Percentiles rank a stretch among this genome's conserved stretches.
Evolutionary conservation across 2,797 vertebrate genomes (phyloP).

Genomic region (Agapornis canus): DNA sequence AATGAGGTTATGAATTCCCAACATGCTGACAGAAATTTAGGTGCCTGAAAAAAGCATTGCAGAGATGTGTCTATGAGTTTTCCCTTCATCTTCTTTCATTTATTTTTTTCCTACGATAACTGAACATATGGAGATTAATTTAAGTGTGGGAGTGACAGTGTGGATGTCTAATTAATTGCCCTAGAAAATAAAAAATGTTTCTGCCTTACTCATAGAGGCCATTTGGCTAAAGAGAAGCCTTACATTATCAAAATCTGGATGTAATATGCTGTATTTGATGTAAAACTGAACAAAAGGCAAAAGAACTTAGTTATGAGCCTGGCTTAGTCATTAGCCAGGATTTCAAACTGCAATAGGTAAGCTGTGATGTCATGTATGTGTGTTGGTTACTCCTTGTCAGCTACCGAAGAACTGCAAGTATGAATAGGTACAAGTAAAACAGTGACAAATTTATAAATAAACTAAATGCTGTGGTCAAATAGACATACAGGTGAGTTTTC

Average conservation of each 20-base stretch:
- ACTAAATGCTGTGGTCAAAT: neutral
- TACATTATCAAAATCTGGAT: neutral
- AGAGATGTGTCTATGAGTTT: neutral
- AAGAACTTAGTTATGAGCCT: neutral
- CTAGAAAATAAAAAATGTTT: conserved; percentile 59
- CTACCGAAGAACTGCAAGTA: neutral
- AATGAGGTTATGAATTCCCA: neutral
- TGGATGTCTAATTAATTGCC: conserved; percentile 55
- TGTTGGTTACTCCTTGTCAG: neutral
- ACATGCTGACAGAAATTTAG: conserved; percentile 8
- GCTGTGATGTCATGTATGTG: neutral
- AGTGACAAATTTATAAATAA: neutral
- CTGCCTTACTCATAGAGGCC: conserved; percentile 32
- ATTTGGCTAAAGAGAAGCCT: conserved; percentile 22
- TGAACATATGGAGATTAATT: conserved; percentile 66
- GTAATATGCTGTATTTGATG: neutral
- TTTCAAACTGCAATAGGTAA: neutral
- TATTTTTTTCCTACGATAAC: conserved; percentile 11
- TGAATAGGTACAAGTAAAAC: neutral
- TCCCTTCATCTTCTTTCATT: conserved; percentile 13
- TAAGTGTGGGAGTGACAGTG: conserved; percentile 58
- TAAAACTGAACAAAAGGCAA: neutral
- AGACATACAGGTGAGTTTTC: neutral
- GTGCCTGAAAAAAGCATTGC: conserved; percentile 21
- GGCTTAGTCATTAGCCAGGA: neutral